Evolutionary conservation across 2,113 vertebrate genomes (phyloP), one percentile per base, ranked within the genome.

Genomic region (Phasianus colchicus): DNA sequence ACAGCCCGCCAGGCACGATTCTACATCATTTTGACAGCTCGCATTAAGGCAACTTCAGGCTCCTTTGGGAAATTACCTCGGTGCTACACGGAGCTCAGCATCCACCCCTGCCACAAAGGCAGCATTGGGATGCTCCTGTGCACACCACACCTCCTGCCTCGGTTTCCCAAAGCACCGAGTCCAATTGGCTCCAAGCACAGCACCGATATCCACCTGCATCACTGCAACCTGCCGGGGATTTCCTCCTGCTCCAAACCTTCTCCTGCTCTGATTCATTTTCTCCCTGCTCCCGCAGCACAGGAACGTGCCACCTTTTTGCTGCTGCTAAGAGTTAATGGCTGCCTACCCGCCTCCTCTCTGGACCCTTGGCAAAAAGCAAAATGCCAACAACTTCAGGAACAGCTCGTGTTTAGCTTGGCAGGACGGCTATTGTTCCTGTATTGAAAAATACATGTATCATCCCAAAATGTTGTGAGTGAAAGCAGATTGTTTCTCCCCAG

Each of bases 1-100:
- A 79, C 73, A 50, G 86, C 88, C 96, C 84, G 90, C 90, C 89
- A 88, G 54, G 88, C 66, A 42, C 83, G 43, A 81, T 32, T 94
- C 85, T 96, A 92, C 94, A 97, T 97, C 97, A 97, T 96, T 94
- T 90, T 97, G 97, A 98, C 97, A 98, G 97, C 95, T 94, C 21
- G 8, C 83, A 92, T 97, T 96, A 96, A 81, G 70, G 90, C 93
- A 94, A 95, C 94, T 93, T 71, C 90, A 91, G 92, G 93, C 94
- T 89, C 96, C 93, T 66, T 90, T 55, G 87, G 96, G 97, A 97
- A 97, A 97, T 97, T 88, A 96, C 93, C 88, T 97, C 94, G 55
- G 60, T 32, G 38, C 88, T 80, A 76, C 93, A 83, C 88, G 92
- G 38, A 58, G 50, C 34, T 16, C 17, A 0, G 61, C 61, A 74